Percentiles rank a stretch among this genome's conserved stretches.
Evolutionary conservation across 2,888 invertebrate species (phyloP).

Genomic region (Helicoverpa assulta): DNA sequence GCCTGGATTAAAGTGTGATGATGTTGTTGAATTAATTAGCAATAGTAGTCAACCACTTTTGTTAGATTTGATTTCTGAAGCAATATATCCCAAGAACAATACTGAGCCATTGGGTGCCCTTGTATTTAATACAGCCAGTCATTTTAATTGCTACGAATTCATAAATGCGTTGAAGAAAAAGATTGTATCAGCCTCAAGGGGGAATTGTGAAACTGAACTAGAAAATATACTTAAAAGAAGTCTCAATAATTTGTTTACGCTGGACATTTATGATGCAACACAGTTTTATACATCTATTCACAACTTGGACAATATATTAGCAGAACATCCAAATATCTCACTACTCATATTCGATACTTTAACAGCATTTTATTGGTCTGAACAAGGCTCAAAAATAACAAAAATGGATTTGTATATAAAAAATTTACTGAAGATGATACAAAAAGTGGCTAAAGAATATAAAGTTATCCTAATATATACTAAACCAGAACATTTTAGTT

Average conservation of each 20-base stretch:
- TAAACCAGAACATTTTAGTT: constrained; percentile 87
- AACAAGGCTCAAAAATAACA: constrained; percentile 82
- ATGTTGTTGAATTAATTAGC: constrained; percentile 81
- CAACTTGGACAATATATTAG: constrained; percentile 81
- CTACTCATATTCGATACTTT: constrained; percentile 84
- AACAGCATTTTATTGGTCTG: constrained; percentile 89
- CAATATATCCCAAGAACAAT: constrained; percentile 69
- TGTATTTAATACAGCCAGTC: constrained; percentile 83
- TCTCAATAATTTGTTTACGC: constrained; percentile 73
- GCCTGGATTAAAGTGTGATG: constrained; percentile 73
- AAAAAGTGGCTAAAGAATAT: constrained; percentile 84
- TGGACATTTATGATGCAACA: constrained; percentile 81
- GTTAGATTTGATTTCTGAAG: constrained; percentile 79
- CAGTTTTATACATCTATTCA: constrained; percentile 83
- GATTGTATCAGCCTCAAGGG: constrained; percentile 10
- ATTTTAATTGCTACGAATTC: constrained; percentile 74
- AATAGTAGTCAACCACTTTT: constrained; percentile 71
- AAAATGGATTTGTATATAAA: constrained; percentile 88
- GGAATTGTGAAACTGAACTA: constrained; percentile 10
- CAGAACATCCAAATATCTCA: constrained; percentile 78
- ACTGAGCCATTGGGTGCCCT: constrained; percentile 77
- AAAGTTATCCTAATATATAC: constrained; percentile 88
- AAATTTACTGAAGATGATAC: constrained; percentile 80
- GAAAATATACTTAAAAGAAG: constrained; percentile 57
- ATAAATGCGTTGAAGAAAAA: constrained; percentile 64